phyloP scores from a whole-genome alignment of 2,888 invertebrate genomes.

The Lycaena phlaeas region DNA sequence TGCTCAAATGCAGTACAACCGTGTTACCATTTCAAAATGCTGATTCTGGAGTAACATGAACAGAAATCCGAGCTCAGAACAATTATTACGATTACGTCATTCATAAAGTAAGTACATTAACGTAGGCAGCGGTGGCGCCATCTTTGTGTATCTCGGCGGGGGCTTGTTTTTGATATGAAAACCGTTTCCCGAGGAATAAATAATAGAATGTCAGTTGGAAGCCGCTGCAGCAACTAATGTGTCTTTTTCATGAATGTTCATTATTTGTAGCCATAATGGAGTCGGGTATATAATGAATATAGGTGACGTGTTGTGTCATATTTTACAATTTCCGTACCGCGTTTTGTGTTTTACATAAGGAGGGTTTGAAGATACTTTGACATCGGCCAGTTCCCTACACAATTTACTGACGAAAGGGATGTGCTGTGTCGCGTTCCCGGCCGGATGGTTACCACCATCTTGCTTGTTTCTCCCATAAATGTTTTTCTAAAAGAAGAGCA shows the following conservation, averaged over 20 bases:
- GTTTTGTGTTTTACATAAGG: too few relatives aligned
- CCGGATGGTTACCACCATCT: too few relatives aligned
- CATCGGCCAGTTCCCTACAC: too few relatives aligned
- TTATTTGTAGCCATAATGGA: constrained; percentile 6
- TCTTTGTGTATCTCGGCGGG: constrained; percentile 46
- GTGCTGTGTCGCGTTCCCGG: too few relatives aligned
- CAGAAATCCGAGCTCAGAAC: constrained; percentile 41
- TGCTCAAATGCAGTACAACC: constrained; percentile 9
- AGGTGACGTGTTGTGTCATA: too few relatives aligned
- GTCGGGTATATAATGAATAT: too few relatives aligned
- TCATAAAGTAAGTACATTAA: constrained; percentile 57
- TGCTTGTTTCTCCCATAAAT: too few relatives aligned
- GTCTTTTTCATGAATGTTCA: constrained; percentile 17
- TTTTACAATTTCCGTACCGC: too few relatives aligned
- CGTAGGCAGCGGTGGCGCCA: constrained; percentile 41
- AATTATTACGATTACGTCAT: constrained; percentile 55
- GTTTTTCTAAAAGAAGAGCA: too few relatives aligned
- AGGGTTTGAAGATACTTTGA: too few relatives aligned
- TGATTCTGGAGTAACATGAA: constrained; percentile 31
- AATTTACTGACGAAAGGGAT: too few relatives aligned
- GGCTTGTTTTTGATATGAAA: constrained; percentile 64
- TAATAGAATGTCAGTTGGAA: constrained; percentile 48
- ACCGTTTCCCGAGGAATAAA: constrained; percentile 56
- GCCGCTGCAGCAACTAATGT: constrained; percentile 34
- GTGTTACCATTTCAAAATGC: constrained; percentile 12